A percentile compares a stretch with the other conserved stretches of the same genome.
Evolutionary conservation across 2,797 vertebrate genomes (phyloP).

Genomic region (Cyprinella venusta): DNA sequence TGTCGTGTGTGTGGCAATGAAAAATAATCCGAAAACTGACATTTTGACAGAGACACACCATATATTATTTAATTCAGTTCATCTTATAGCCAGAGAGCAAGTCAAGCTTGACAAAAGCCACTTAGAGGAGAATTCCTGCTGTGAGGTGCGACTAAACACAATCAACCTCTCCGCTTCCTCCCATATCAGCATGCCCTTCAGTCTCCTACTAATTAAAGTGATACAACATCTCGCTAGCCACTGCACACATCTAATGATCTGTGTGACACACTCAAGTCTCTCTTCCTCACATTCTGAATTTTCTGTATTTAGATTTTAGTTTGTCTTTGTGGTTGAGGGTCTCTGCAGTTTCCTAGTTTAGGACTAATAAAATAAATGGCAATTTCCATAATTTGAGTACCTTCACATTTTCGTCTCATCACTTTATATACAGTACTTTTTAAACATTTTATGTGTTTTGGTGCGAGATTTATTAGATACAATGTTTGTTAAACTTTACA

Average conservation of each 20-base stretch:
- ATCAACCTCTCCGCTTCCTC: constrained; percentile 66
- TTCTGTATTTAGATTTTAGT: neutral
- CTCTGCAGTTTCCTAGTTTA: neutral
- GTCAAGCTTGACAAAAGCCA: constrained; percentile 62
- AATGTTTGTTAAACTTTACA: neutral
- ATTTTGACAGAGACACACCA: constrained; percentile 37
- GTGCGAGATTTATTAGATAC: neutral
- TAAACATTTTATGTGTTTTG: neutral
- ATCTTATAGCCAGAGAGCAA: constrained; percentile 48
- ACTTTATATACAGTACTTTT: neutral
- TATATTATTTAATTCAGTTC: constrained; percentile 40
- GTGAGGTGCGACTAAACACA: constrained; percentile 71
- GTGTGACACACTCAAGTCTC: constrained; percentile 42
- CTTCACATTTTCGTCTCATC: neutral
- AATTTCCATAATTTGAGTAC: neutral
- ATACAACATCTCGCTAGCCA: constrained; percentile 79
- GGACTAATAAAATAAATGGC: neutral
- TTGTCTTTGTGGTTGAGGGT: neutral
- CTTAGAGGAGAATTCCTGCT: constrained; percentile 59
- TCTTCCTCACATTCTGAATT: constrained; percentile 14
- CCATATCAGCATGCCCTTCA: constrained; percentile 63
- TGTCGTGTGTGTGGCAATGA: neutral
- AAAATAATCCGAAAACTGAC: neutral
- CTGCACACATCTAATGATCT: constrained; percentile 76
- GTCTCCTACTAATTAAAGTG: constrained; percentile 78